These are phyloP conservation scores for Grapholita molesta DNA, from an alignment of 1,140 invertebrate species.

Conservation along the genomic window DNA sequence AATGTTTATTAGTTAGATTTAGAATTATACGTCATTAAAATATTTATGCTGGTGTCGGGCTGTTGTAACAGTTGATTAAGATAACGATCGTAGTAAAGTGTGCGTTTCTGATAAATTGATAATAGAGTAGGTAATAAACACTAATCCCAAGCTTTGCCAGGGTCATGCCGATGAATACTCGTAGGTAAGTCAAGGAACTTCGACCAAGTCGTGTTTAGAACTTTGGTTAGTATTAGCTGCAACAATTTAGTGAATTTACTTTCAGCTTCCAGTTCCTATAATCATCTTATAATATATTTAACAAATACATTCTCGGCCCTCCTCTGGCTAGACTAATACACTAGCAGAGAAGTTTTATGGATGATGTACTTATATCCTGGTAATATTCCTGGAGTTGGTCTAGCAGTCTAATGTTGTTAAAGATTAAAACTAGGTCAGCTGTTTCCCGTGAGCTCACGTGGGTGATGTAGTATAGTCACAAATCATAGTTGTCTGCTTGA, in stretches of 20 bases:
- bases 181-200: not conserved
- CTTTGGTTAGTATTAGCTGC: not conserved
- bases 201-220: not conserved
- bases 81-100: not conserved
- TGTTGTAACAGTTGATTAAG: not conserved
- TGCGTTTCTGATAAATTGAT: not conserved
- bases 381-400: not conserved
- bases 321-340: not conserved
- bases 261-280: not conserved
- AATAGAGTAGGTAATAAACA: not conserved
- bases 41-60: no score
- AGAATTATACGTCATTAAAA: no score
- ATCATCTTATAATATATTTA: not conserved
- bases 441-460: not conserved
- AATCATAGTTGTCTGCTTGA: not conserved
- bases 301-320: not conserved
- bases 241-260: not conserved
- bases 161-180: not conserved
- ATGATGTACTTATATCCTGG: not conserved
- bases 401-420: not conserved
- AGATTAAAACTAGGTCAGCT: not conserved
- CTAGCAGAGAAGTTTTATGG: not conserved
- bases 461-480: not conserved
- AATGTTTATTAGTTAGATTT: no score
- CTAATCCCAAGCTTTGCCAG: not conserved